phyloP scores from a whole-genome alignment of 2,888 invertebrate genomes.

The Pseudanteris insignis region DNA sequence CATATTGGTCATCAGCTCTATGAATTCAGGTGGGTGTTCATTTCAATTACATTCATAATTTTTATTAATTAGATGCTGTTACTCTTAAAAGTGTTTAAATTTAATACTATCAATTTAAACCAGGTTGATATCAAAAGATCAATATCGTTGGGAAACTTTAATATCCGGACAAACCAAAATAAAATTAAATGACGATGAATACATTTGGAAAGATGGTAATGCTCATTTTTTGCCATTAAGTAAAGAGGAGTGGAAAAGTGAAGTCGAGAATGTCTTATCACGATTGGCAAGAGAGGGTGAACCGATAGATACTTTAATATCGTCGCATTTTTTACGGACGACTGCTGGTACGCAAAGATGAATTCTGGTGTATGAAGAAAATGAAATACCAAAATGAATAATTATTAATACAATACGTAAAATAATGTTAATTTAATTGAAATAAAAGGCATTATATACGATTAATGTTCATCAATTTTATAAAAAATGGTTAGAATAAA shows the following conservation, averaged over 20 bases:
- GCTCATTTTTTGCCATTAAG: slow-evolving; percentile 47
- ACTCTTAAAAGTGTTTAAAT: no score
- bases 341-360: no score
- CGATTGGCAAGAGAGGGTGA: slow-evolving; percentile 61
- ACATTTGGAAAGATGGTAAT: slow-evolving; percentile 54
- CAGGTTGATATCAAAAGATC: slow-evolving; percentile 47
- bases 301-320: slow-evolving; percentile 54
- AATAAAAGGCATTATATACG: no score
- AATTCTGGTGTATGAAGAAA: no score
- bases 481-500: no score
- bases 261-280: slow-evolving; percentile 55
- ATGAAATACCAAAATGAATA: no score
- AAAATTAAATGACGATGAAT: slow-evolving; percentile 50
- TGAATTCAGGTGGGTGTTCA: slow-evolving; percentile 55
- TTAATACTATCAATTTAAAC: no score
- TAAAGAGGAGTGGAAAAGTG: slow-evolving; percentile 57
- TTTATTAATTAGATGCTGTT: no score
- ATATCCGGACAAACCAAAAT: slow-evolving; percentile 49
- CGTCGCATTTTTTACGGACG: slow-evolving; percentile 55
- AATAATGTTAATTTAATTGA: no score
- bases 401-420: no score
- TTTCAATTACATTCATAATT: no score
- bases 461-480: no score
- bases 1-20: slow-evolving; percentile 57
- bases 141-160: slow-evolving; percentile 52